phyloP scores from a whole-genome alignment of 2,888 invertebrate species.

The Callosobruchus maculatus region DNA sequence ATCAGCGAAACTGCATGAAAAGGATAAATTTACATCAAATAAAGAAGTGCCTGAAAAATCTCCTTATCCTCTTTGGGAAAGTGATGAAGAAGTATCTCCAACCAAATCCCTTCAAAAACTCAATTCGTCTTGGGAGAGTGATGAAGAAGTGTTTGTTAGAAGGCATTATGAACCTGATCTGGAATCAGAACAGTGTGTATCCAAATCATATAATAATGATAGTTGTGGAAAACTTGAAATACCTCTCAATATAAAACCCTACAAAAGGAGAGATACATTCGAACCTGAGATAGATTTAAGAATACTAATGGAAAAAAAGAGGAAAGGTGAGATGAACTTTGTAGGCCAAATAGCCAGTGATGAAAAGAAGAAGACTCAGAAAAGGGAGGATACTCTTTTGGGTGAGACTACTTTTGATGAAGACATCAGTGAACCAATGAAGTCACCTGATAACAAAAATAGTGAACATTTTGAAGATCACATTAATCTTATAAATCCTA shows the following conservation, averaged over 20 bases:
- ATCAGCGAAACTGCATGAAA: background rate
- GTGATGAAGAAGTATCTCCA: conserved; percentile 23
- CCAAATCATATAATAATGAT: background rate
- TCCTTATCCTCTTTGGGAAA: conserved; percentile 28
- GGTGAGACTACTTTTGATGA: conserved; percentile 9
- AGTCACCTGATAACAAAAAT: background rate
- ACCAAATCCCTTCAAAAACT: conserved; percentile 16
- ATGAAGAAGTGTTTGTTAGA: conserved; percentile 32
- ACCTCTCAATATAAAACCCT: conserved; percentile 32
- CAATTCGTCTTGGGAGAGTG: conserved; percentile 37
- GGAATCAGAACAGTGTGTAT: background rate
- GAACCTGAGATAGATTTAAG: background rate
- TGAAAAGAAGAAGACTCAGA: background rate
- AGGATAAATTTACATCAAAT: conserved; percentile 1
- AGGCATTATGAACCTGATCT: background rate
- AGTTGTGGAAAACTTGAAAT: conserved; percentile 25
- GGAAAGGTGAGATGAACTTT: background rate
- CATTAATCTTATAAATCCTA: background rate
- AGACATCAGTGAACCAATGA: background rate
- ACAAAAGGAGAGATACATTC: conserved; percentile 22
- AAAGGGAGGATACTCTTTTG: conserved; percentile 17
- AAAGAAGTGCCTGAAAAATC: conserved; percentile 10
- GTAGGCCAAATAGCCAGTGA: background rate
- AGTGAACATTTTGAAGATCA: background rate
- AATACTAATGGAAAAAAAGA: background rate